Conservation (phyloP, 2,888 invertebrate species). For the Acanthosepion pharaonis region DNA sequence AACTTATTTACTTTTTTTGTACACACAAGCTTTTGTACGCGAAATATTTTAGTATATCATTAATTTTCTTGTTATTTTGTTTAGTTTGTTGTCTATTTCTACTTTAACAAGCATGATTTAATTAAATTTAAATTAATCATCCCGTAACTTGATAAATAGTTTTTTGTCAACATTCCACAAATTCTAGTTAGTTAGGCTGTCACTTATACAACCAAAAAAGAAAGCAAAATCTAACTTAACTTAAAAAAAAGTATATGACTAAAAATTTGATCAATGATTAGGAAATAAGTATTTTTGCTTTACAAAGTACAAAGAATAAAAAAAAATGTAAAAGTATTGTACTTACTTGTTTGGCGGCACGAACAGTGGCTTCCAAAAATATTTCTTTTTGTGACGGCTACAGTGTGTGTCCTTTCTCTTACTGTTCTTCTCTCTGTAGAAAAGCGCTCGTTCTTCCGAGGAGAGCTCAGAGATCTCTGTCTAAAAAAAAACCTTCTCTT, state of each 20-base stretch:
- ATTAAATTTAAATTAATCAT: neutral
- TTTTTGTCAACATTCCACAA: neutral
- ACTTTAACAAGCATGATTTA: neutral
- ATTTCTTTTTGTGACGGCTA: neutral
- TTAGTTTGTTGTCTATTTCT: neutral
- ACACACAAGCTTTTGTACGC: too few species aligned
- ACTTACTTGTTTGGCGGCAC: neutral
- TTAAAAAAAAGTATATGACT: neutral
- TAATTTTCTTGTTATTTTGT: neutral
- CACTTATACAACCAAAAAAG: neutral
- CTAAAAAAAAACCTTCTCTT: neutral
- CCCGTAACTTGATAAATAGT: neutral
- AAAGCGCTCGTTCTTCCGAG: neutral
- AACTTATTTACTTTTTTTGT: neutral
- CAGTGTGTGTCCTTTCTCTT: neutral
- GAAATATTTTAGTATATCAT: neutral
- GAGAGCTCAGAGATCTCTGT: neutral
- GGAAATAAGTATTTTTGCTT: neutral
- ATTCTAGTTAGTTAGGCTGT: neutral
- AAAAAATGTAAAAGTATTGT: neutral
- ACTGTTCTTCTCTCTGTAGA: slow-evolving; percentile 2
- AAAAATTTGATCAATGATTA: neutral
- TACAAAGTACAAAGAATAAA: neutral
- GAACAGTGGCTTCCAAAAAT: neutral
- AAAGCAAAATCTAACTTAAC: neutral